Base-by-base conservation (phyloP, 2,113 vertebrate species). In the Aegithalos caudatus region DNA sequence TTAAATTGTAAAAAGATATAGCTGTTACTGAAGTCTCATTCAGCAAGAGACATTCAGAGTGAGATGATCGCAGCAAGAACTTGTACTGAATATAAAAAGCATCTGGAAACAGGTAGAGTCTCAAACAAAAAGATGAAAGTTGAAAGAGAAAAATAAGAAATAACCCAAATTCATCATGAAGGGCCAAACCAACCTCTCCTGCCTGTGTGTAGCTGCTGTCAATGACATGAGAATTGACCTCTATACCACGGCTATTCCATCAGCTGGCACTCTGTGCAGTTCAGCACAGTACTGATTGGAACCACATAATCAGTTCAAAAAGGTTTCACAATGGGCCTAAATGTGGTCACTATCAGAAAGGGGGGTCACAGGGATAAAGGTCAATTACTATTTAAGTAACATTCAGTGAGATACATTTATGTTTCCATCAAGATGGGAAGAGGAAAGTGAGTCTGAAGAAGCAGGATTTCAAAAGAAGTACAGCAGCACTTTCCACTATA, bases 41-140 rank as follows among this genome's bases (percentile, higher is more conserved):
- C 71, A 90, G 64, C 42, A 90, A 90, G 56, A 90, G 71, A 90
- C 79, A 83, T 83, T 77, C 85, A 78, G 72, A 92, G 60, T 3
- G 27, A 90, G 76, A 86, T 72, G 73, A 95, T 50, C 11, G 1
- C 44, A 92, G 61, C 56, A 71, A 88, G 60, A 94, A 64, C 56
- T 83, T 81, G 79, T 77, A 62, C 56, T 90, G 90, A 92, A 94
- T 88, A 79, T 35, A 90, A 90, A 96, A 95, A n/a, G 16, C 65
- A 67, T 48, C 27, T 65, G 27, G 73, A 58, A 84, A 72, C 35
- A 65, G 3, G 20, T 60, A 76, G 13, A 7, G 2, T 38, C 70
- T 85, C 58, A 86, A 90, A 91, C 12, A 62, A 64, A 92, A 91
- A 72, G 81, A 73, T 10, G 12, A 7, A 93, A 50, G 9, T 25